Conservation (phyloP, 2,888 invertebrate genomes). For the Lepeophtheirus nordmannii region DNA sequence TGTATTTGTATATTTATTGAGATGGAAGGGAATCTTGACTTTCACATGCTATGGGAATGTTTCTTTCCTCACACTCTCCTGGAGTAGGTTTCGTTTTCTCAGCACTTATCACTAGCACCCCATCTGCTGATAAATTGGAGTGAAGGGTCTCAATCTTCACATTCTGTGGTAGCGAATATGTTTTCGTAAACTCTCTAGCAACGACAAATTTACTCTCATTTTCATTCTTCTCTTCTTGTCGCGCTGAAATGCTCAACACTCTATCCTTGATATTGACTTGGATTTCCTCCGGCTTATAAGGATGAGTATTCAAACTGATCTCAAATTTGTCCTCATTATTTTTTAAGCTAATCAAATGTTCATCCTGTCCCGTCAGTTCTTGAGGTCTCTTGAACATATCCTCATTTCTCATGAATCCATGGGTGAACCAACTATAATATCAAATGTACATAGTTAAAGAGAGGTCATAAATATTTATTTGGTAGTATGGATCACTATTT, state of each 20-base stretch:
- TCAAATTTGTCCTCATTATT: constrained; percentile 16
- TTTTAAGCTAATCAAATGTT: constrained; percentile 3
- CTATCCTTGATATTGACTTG: constrained; percentile 15
- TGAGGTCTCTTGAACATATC: constrained; percentile 4
- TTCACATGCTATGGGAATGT: too few relatives aligned
- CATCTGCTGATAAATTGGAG: constrained; percentile 23
- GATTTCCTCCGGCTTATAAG: constrained; percentile 20
- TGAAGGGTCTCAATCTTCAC: neutral
- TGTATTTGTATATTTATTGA: too few relatives aligned
- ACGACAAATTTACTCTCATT: constrained; percentile 10
- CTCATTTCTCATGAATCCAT: neutral
- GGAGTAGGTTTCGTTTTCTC: neutral
- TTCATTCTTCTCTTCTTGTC: constrained; percentile 23
- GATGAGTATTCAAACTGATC: constrained; percentile 17
- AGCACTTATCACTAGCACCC: constrained; percentile 23
- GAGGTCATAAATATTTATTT: neutral
- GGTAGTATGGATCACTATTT: neutral
- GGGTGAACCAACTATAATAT: neutral
- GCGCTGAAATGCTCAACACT: constrained; percentile 9
- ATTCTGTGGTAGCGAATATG: constrained; percentile 17
- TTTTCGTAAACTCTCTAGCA: constrained; percentile 13
- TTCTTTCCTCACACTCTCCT: neutral
- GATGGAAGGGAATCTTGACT: too few relatives aligned
- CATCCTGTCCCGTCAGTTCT: constrained; percentile 8
- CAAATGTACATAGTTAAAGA: neutral